phyloP scores from a whole-genome alignment of 2,797 vertebrate species.

The Darevskia nairensis region DNA sequence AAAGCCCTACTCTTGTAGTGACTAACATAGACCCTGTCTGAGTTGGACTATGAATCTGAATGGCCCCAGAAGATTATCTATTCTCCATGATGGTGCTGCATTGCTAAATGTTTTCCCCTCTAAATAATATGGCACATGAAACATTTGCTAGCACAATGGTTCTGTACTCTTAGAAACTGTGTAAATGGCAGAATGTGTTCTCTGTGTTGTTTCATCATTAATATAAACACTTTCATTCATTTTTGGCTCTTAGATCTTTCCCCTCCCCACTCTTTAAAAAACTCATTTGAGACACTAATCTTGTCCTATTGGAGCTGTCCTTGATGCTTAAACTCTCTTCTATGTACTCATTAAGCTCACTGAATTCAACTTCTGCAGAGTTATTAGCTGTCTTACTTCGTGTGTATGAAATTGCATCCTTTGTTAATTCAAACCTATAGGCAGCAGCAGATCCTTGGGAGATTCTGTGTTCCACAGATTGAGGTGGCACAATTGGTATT shows the following conservation, averaged over 20 bases:
- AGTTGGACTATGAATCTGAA: no score
- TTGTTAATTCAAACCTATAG: slow-evolving; percentile 1
- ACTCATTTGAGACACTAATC: background rate
- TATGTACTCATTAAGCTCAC: background rate
- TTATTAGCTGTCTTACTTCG: background rate
- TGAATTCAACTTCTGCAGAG: background rate
- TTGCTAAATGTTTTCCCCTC: no score
- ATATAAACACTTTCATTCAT: background rate
- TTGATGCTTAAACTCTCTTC: background rate
- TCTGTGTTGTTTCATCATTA: background rate
- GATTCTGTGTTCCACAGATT: background rate
- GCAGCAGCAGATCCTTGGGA: background rate
- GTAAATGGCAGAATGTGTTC: slow-evolving; percentile 22
- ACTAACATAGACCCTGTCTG: no score
- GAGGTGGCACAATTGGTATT: slow-evolving; percentile 17
- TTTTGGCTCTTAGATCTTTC: slow-evolving; percentile 32
- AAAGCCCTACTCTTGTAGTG: no score
- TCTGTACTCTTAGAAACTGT: slow-evolving; percentile 21
- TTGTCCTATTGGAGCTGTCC: slow-evolving; percentile 27
- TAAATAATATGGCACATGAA: background rate
- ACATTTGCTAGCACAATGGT: slow-evolving; percentile 19
- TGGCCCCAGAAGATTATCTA: no score
- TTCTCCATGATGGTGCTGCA: no score
- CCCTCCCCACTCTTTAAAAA: slow-evolving; percentile 37
- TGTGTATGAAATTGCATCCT: background rate